A percentile compares a stretch with the other conserved stretches of the same genome.
phyloP scores from a whole-genome alignment of 2,113 vertebrate species.

The Macrotis lagotis region DNA sequence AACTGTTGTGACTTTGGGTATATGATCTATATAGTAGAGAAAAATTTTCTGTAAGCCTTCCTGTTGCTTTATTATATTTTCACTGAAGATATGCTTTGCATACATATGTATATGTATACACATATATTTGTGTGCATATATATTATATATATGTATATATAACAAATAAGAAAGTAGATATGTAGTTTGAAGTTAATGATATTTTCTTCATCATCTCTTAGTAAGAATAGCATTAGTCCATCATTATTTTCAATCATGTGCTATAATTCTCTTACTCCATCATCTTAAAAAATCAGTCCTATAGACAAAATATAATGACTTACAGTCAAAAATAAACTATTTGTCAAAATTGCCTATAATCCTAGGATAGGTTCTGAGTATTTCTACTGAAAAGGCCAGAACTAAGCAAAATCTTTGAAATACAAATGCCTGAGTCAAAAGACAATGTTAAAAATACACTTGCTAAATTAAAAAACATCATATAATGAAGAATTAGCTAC shows the following conservation, averaged over 20 bases:
- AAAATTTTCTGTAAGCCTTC: neutral
- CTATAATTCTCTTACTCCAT: neutral
- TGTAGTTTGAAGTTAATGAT: neutral
- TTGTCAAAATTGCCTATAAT: neutral
- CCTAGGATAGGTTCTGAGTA: neutral
- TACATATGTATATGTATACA: neutral
- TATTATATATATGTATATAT: too few relatives aligned
- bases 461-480: neutral
- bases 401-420: neutral
- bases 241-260: neutral
- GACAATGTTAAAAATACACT: neutral
- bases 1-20: neutral
- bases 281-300: neutral
- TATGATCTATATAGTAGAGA: neutral
- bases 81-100: neutral
- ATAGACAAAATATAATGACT: neutral
- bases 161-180: neutral
- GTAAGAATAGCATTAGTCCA: neutral
- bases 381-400: neutral
- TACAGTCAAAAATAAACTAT: neutral
- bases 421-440: neutral
- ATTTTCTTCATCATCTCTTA: neutral
- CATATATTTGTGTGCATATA: too few relatives aligned
- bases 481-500: neutral
- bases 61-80: neutral